phyloP scores from a whole-genome alignment of 2,113 vertebrate species.

The Caloenas nicobarica region DNA sequence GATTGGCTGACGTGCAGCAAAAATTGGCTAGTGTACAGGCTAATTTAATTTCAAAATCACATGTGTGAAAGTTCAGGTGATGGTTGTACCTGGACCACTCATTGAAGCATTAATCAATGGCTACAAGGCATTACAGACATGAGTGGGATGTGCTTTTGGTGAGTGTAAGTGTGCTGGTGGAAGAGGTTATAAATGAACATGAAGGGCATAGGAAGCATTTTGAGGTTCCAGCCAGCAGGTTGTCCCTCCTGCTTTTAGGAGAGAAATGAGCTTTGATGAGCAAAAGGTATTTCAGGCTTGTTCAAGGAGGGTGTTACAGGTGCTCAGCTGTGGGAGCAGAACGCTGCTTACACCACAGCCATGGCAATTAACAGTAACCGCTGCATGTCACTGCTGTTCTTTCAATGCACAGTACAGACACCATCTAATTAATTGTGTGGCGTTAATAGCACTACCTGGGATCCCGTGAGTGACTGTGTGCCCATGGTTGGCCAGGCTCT shows the following conservation, averaged over 20 bases:
- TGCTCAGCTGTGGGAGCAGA: accelerated
- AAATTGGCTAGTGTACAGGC: accelerated
- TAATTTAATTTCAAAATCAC: not conserved
- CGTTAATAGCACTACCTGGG: not conserved
- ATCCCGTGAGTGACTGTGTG: not conserved
- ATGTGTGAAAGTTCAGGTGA: accelerated
- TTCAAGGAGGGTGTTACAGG: not conserved
- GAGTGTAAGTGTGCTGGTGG: not conserved
- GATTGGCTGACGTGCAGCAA: not conserved
- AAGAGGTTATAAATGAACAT: not conserved
- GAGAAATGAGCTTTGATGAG: not conserved
- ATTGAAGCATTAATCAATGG: not conserved
- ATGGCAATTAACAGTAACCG: accelerated
- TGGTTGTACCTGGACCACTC: accelerated
- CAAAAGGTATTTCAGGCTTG: not conserved
- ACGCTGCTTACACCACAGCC: not conserved
- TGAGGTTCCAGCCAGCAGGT: not conserved
- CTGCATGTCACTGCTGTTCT: not conserved
- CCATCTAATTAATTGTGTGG: not conserved
- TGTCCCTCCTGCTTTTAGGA: not conserved
- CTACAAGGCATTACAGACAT: not conserved
- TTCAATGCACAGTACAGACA: accelerated
- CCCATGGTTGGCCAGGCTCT: accelerated
- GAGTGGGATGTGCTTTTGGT: not conserved
- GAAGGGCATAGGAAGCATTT: too few relatives aligned